Conservation (phyloP, 2,797 vertebrate species). For the Labroides dimidiatus region DNA sequence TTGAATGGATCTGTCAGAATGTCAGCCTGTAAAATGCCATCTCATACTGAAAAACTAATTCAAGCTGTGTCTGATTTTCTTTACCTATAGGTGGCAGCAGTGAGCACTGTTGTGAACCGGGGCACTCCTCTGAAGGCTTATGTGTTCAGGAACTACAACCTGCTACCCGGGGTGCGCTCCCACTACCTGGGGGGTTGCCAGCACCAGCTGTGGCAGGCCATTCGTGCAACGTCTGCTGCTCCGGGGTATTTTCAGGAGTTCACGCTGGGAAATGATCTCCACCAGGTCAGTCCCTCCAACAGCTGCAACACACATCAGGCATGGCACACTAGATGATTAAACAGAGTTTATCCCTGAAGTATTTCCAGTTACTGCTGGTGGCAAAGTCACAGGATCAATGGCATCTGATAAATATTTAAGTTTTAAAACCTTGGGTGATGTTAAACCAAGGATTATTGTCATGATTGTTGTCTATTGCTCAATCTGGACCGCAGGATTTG, state of each 20-base stretch:
- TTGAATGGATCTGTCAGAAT: constrained; percentile 35
- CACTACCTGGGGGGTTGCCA: constrained; percentile 91
- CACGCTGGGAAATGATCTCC: constrained; percentile 89
- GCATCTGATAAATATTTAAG: too few relatives aligned
- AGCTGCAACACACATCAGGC: background rate
- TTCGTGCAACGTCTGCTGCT: constrained; percentile 93
- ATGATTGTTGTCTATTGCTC: too few relatives aligned
- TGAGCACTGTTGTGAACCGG: constrained; percentile 95
- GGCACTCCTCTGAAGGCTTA: constrained; percentile 93
- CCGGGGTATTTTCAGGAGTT: constrained; percentile 96
- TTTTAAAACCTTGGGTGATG: too few relatives aligned
- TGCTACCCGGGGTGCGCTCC: constrained; percentile 91
- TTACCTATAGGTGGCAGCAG: constrained; percentile 90
- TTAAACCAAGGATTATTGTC: too few relatives aligned
- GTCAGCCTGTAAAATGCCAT: constrained; percentile 25
- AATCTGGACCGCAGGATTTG: too few relatives aligned
- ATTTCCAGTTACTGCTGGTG: background rate
- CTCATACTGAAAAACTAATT: constrained; percentile 4
- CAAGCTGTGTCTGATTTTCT: constrained; percentile 8
- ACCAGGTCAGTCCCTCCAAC: constrained; percentile 85
- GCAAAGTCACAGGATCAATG: too few relatives aligned
- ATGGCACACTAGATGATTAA: constrained; percentile 5
- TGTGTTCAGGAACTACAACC: constrained; percentile 97
- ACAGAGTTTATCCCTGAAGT: background rate
- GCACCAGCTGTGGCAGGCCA: constrained; percentile 94